Base-by-base conservation (phyloP, 2,888 invertebrate species). In the Corbicula japonica region DNA sequence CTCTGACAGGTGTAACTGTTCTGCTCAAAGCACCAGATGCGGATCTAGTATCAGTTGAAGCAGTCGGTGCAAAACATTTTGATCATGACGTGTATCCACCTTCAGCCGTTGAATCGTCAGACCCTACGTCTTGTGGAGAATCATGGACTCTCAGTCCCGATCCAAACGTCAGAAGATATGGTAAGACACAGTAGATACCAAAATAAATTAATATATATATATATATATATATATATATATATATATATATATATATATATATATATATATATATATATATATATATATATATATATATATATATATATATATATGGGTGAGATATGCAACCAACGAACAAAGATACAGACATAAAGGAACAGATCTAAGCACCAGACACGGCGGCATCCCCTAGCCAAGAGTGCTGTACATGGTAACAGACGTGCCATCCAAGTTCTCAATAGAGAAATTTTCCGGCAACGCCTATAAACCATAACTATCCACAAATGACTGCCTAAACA, bases 1-100 rank as follows among this genome's bases (percentile, higher is more conserved):
- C 18, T 41, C 18, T 41, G 41, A 41, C 26, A 88, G 89, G 88
- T 72, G 82, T 88, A 1, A 82, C 84, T 2, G 87, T 86, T 0
- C 48, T 86, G 41, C 35, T 85, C 8, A 76, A 74, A 15, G 48
- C 80, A 2, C 88, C 88, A 10, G 66, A 72, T 23, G 70, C 82
- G 15, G 82, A 83, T 41, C 61, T 71, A 28, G 84, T 89, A 0
- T 65, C 72, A 10, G 80, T 79, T 5, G 58, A 65, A 8, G 61
- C 86, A 15, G 76, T 76, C 0, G 83, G 76, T 48, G 82, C 84
- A 4, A 80, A 78, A 12, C 34, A 44, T 12, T 81, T 88, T 70
- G 66, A 73, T 5, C 61, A 76, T 2, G 61, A 76, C 28, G 80
- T 88, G 0, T 56, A 62, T 15, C 88, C 88, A 48, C 21, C 68